Conservation (phyloP, 64 coral and sea anemone species). For the Montipora efflorescens region DNA sequence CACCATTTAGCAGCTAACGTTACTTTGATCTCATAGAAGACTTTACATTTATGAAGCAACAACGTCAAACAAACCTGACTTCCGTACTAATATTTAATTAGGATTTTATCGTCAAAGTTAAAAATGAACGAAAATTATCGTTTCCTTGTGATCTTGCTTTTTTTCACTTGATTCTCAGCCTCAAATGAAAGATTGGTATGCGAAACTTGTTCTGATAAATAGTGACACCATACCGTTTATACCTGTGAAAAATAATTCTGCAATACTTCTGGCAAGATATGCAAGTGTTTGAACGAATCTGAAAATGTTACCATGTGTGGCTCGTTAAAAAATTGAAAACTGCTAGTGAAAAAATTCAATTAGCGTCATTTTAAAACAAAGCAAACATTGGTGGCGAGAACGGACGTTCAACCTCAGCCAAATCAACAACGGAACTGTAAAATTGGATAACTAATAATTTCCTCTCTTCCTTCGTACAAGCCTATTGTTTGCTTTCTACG, state of each 20-base stretch:
- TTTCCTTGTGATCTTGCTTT: no score
- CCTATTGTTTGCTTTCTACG: background rate
- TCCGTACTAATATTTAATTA: background rate
- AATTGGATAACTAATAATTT: background rate
- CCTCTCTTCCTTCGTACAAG: background rate
- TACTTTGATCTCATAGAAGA: no score
- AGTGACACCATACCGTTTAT: no score
- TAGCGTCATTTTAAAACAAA: background rate
- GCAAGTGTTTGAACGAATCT: slow-evolving; percentile 9
- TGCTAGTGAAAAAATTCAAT: background rate
- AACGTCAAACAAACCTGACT: background rate
- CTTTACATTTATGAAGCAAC: no score
- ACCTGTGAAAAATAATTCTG: no score
- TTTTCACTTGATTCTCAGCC: no score
- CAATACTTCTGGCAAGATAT: no score
- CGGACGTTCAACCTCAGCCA: background rate
- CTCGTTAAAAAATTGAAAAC: background rate
- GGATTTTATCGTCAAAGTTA: background rate
- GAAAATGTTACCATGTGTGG: slow-evolving; percentile 10
- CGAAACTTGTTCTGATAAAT: no score
- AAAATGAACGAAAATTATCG: no score
- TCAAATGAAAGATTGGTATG: background rate
- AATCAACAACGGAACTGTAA: background rate
- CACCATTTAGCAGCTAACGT: no score
- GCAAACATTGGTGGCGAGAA: background rate